Evolutionary conservation across 1,140 invertebrate species (phyloP), one percentile per base, ranked within the genome.

Genomic region (Diploscapter pachys): DNA sequence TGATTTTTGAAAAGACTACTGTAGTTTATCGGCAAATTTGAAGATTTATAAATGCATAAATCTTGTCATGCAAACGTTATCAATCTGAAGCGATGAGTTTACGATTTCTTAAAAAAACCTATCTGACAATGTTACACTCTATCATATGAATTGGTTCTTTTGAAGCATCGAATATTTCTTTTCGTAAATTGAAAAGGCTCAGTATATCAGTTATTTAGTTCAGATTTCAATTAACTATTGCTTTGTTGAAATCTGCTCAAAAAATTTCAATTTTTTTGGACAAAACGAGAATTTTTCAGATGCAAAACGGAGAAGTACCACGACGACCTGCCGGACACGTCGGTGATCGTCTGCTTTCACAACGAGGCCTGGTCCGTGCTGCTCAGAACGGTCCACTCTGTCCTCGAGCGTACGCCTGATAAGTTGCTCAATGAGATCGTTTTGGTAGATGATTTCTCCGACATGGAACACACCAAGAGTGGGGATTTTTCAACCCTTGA

Each of bases 371-470:
- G 93, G 92, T 94, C 93, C 0, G 92, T 94, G 4, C 87, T 98
- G 3, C 86, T 98, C 52, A 88, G 95, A 56, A 96, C 94, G 11
- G 93, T 98, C 0, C 93, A 97, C 86, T 95, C 93, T 3, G 92
- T 97, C 4, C 83, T 97, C 63, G 93, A 96, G 82, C 89, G 93
- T 80, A 95, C 95, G 0, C 95, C 95, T 0, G 85, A 89, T 8
- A 89, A 93, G 81, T 89, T 96, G 4, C 90, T 98, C 78, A 91
- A 94, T 79, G 93, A 98, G 85, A 92, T 99, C 72, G 91, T 99
- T 74, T 89, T 99, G 0, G 94, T 98, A 1, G 95, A 98, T 83
- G 95, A 98, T 85, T 96, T 90, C 86, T 98, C 95, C 2, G 92
- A 96, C 85, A 94, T 66, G 95, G 95, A 87, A 88, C 83, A 84